phyloP scores from a whole-genome alignment of 2,888 invertebrate genomes.

The Leptopilina syphax region DNA sequence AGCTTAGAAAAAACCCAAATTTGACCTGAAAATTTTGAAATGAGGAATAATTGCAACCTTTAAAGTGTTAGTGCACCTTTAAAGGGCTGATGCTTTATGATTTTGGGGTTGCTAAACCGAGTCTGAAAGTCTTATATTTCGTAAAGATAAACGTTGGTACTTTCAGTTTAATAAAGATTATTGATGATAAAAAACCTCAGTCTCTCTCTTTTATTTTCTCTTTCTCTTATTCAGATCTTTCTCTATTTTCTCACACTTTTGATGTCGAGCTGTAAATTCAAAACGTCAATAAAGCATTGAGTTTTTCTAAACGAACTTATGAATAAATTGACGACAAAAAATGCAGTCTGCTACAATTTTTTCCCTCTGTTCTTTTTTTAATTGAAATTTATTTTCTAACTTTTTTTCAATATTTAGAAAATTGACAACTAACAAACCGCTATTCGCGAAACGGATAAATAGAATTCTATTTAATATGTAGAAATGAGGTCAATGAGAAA shows the following conservation, averaged over 20 bases:
- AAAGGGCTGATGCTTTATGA: too few species aligned
- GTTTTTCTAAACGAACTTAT: conserved; percentile 16
- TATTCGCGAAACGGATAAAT: not conserved
- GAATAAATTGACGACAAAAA: not conserved
- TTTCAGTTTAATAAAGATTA: too few species aligned
- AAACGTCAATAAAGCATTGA: too few species aligned
- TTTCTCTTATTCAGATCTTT: conserved; percentile 31
- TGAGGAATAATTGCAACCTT: too few species aligned
- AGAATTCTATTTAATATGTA: not conserved
- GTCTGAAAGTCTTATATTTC: too few species aligned
- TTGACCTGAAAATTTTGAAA: too few species aligned
- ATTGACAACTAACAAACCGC: not conserved
- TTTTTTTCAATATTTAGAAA: not conserved
- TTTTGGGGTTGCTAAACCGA: too few species aligned
- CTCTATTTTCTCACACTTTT: not conserved
- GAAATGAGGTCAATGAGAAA: conserved; percentile 3
- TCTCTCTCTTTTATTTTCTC: not conserved
- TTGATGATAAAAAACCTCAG: not conserved
- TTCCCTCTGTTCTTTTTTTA: not conserved
- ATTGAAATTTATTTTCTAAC: not conserved
- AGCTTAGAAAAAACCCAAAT: too few species aligned
- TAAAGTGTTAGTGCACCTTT: too few species aligned
- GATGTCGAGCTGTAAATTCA: not conserved
- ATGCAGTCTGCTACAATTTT: not conserved
- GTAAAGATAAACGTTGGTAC: too few species aligned